These are phyloP conservation scores for Salticus scenicus DNA, from an alignment of 2,888 invertebrate species.

Conservation along the genomic window DNA sequence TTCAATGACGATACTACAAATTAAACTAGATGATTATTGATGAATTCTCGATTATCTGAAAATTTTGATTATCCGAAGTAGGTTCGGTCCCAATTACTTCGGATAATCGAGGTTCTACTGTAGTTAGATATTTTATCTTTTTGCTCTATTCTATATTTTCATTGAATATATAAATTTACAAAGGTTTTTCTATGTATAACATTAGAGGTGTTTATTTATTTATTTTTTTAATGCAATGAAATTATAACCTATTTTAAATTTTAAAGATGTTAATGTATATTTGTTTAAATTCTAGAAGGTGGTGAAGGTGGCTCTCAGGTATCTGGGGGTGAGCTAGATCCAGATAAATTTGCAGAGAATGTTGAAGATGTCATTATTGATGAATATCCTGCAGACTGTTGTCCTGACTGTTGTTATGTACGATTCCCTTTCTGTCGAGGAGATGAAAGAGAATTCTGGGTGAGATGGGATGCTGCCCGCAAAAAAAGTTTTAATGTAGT, in stretches of 20 bases:
- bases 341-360: slow-evolving; percentile 81
- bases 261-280: too few relatives aligned
- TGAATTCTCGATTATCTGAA: too few relatives aligned
- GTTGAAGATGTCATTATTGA: slow-evolving; percentile 86
- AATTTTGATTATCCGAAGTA: too few relatives aligned
- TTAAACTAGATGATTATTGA: too few relatives aligned
- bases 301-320: slow-evolving; percentile 7
- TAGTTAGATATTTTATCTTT: too few relatives aligned
- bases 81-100: too few relatives aligned
- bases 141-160: background rate
- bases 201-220: too few relatives aligned
- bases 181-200: background rate
- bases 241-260: too few relatives aligned
- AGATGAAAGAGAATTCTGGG: slow-evolving; percentile 90
- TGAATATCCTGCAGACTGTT: slow-evolving; percentile 94
- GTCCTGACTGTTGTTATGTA: slow-evolving; percentile 82
- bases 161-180: background rate
- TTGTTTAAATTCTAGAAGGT: too few relatives aligned
- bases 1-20: too few relatives aligned
- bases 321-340: slow-evolving; percentile 67
- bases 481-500: slow-evolving; percentile 95
- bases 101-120: too few relatives aligned
- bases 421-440: slow-evolving; percentile 76
- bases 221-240: too few relatives aligned
- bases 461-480: slow-evolving; percentile 93